phyloP scores from a whole-genome alignment of 2,797 vertebrate species.

The Danio tinwini region DNA sequence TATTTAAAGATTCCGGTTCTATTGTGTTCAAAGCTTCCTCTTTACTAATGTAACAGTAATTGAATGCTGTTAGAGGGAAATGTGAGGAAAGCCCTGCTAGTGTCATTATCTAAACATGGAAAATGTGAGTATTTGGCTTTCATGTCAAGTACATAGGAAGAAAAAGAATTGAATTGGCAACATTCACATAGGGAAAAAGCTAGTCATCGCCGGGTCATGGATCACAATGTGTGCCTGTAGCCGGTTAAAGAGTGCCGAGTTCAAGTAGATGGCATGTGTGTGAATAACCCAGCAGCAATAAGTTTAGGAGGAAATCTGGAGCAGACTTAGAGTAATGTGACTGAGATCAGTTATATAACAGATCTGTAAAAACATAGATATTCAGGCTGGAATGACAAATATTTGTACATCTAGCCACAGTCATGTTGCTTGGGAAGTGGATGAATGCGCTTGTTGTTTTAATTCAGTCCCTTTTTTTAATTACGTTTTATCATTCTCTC shows the following conservation, averaged over 20 bases:
- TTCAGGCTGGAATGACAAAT: slow-evolving; percentile 15
- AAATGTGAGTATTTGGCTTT: slow-evolving; percentile 32
- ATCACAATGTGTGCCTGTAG: slow-evolving; percentile 3
- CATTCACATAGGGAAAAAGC: not conserved
- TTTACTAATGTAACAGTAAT: slow-evolving; percentile 35
- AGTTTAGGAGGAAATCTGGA: slow-evolving; percentile 10
- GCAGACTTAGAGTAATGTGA: slow-evolving; percentile 13
- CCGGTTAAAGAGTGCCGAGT: not conserved
- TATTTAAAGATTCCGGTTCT: slow-evolving; percentile 27
- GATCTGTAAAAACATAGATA: slow-evolving; percentile 31
- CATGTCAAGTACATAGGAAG: slow-evolving; percentile 19
- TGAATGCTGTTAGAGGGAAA: slow-evolving; percentile 2
- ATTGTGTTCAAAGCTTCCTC: slow-evolving; percentile 47
- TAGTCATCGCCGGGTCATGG: slow-evolving; percentile 5
- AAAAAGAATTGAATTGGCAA: slow-evolving; percentile 1
- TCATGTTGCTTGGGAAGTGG: slow-evolving; percentile 9
- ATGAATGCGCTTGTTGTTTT: slow-evolving; percentile 10
- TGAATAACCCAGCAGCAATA: slow-evolving; percentile 11
- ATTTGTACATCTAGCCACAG: slow-evolving; percentile 26
- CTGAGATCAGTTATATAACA: not conserved
- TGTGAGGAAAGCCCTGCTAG: slow-evolving; percentile 46
- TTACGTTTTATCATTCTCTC: not conserved
- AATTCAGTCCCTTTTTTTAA: not conserved
- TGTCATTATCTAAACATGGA: slow-evolving; percentile 50
- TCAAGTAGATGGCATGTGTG: slow-evolving; percentile 15